phyloP scores from a whole-genome alignment of 2,797 vertebrate genomes.

The Delichon dasypus region DNA sequence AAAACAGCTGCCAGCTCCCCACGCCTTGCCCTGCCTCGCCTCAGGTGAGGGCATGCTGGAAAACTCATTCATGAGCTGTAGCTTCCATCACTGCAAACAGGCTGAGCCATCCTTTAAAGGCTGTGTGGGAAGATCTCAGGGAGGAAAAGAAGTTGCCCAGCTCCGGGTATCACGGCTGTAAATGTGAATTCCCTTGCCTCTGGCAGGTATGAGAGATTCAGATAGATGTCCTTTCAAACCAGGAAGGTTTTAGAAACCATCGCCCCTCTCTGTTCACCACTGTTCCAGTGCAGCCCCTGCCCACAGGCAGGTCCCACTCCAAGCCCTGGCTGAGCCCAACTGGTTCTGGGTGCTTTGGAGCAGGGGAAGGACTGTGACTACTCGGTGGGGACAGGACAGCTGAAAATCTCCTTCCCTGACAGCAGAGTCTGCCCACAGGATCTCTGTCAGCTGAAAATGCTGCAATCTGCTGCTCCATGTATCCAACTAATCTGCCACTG shows the following conservation, averaged over 20 bases:
- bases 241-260: background rate
- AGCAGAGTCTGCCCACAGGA: background rate
- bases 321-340: rapidly evolving
- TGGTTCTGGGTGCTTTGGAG: background rate
- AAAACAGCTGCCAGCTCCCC: background rate
- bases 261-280: rapidly evolving
- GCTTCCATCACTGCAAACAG: background rate
- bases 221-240: background rate
- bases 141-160: background rate
- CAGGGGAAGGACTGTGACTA: background rate
- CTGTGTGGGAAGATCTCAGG: background rate
- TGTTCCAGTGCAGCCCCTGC: background rate
- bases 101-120: background rate
- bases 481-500: background rate
- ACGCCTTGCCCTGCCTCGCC: background rate
- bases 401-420: background rate
- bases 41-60: background rate
- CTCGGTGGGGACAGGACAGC: background rate
- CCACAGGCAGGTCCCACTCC: background rate
- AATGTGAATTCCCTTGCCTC: background rate
- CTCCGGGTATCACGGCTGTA: background rate
- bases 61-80: background rate
- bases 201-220: background rate
- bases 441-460: background rate
- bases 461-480: background rate